Evolutionary conservation across 2,113 vertebrate species (phyloP).

Genomic region (Apteryx owenii): DNA sequence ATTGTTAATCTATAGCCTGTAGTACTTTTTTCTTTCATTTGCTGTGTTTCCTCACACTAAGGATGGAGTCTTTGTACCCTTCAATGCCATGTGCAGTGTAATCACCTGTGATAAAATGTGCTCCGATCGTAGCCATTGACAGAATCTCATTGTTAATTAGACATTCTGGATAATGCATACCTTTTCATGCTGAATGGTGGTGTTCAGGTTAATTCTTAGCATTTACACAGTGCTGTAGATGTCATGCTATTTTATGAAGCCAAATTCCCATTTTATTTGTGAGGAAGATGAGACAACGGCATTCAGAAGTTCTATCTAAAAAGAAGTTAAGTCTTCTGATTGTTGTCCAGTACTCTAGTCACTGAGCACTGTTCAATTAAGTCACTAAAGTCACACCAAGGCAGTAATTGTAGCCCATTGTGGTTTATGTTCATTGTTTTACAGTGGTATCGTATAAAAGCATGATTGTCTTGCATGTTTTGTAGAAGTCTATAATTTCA

Average conservation of each 20-base stretch:
- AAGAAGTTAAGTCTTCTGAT: background rate
- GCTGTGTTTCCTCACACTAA: background rate
- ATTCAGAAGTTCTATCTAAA: background rate
- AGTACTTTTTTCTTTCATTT: background rate
- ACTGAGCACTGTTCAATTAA: background rate
- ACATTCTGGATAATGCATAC: background rate
- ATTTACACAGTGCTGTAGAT: background rate
- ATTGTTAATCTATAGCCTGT: background rate
- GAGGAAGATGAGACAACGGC: background rate
- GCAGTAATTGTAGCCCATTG: background rate
- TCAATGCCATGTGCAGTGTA: background rate
- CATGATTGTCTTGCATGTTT: background rate
- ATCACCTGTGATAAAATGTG: background rate
- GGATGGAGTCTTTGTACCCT: background rate
- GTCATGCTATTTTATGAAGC: background rate
- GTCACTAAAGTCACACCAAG: background rate
- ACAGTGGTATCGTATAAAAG: background rate
- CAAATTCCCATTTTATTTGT: background rate
- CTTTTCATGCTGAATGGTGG: background rate
- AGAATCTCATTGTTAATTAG: background rate
- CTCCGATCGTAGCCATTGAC: background rate
- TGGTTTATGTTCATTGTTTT: background rate
- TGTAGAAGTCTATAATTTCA: background rate
- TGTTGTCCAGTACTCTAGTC: background rate
- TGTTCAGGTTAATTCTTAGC: background rate